phyloP scores from a whole-genome alignment of 2,113 vertebrate genomes.

The Acanthochromis polyacanthus region DNA sequence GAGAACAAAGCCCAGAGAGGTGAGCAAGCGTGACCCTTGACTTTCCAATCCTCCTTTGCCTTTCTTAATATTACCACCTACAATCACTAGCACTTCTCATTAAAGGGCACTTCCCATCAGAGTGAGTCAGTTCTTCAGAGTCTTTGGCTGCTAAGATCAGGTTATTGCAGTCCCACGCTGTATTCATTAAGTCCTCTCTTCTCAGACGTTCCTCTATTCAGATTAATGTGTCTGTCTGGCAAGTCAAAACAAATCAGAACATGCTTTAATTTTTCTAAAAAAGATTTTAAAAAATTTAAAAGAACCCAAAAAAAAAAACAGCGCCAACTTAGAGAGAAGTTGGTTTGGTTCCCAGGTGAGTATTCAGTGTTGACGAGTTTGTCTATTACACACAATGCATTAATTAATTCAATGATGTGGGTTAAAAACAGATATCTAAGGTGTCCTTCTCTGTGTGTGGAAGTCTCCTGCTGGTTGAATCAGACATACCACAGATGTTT shows the following conservation, averaged over 20 bases:
- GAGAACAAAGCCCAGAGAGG: constrained; percentile 64
- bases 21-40: constrained; percentile 53
- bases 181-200: constrained; percentile 47
- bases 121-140: constrained; percentile 54
- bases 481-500: constrained; percentile 27
- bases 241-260: constrained; percentile 5
- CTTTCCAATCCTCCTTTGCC: constrained; percentile 58
- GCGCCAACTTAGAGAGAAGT: not conserved
- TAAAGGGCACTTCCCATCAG: constrained; percentile 69
- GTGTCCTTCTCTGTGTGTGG: not conserved
- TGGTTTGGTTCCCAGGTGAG: not conserved
- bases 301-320: not conserved
- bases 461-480: constrained; percentile 20
- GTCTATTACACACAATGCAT: constrained; percentile 1
- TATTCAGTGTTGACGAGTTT: constrained; percentile 9
- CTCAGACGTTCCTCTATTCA: constrained; percentile 1
- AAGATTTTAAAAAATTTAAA: not conserved
- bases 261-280: not conserved
- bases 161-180: constrained; percentile 46
- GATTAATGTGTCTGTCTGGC: constrained; percentile 15
- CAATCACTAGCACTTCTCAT: constrained; percentile 61
- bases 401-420: constrained; percentile 11
- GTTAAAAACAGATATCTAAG: constrained; percentile 14
- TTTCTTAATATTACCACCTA: constrained; percentile 68
- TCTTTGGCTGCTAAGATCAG: constrained; percentile 33